phyloP scores from a whole-genome alignment of 2,113 vertebrate genomes.

The Triplophysa siluroides region DNA sequence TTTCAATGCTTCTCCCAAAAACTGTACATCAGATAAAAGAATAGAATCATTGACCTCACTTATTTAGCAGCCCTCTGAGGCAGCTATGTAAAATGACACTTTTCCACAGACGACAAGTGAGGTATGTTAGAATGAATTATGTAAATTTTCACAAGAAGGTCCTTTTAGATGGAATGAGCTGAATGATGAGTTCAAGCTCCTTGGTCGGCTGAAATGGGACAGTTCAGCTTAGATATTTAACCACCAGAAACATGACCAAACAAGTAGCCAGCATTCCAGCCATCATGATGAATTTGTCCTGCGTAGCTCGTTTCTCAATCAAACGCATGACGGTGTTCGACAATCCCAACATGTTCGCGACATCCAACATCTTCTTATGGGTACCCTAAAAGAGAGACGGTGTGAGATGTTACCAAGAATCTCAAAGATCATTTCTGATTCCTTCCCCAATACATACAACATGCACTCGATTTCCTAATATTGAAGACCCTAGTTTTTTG shows the following conservation, averaged over 20 bases:
- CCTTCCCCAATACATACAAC: too few species aligned
- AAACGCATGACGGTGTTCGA: conserved; percentile 98
- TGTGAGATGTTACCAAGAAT: neutral
- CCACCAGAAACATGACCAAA: conserved; percentile 85
- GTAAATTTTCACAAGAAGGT: neutral
- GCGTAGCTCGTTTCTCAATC: conserved; percentile 92
- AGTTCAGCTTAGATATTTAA: conserved; percentile 91
- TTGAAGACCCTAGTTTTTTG: too few species aligned
- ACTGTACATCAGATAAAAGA: too few species aligned
- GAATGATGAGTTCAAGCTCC: conserved; percentile 44
- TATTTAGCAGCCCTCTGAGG: neutral
- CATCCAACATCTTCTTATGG: conserved; percentile 97
- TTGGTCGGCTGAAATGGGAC: conserved; percentile 2
- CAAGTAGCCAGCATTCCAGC: conserved; percentile 95
- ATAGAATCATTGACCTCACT: neutral
- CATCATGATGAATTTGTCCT: conserved; percentile 96
- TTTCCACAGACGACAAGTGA: neutral
- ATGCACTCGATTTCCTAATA: too few species aligned
- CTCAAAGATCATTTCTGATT: neutral
- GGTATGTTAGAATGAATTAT: neutral
- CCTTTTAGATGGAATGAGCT: conserved; percentile 24
- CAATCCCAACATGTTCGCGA: conserved; percentile 94
- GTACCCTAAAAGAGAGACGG: conserved; percentile 77
- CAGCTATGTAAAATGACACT: neutral
- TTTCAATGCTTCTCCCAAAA: too few species aligned